These are phyloP conservation scores for Napeogenes inachia DNA, from an alignment of 2,888 invertebrate species.

Conservation along the genomic window DNA sequence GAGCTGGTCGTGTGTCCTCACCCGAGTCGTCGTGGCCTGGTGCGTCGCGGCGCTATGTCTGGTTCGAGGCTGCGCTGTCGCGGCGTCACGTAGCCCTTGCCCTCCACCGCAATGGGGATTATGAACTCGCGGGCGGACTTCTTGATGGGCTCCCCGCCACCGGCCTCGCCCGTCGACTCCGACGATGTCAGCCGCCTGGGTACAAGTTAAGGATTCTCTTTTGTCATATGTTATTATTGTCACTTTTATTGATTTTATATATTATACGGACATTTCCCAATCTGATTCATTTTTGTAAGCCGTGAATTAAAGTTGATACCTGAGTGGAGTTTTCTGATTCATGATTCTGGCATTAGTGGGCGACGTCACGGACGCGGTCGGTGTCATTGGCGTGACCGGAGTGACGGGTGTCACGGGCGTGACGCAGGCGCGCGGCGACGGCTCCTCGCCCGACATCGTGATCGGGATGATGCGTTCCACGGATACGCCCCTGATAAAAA, in stretches of 20 bases:
- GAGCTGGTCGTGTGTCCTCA: conserved; percentile 41
- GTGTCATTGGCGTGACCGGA: conserved; percentile 29
- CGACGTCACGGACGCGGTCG: conserved; percentile 32
- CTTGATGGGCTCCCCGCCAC: conserved; percentile 83
- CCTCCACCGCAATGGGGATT: conserved; percentile 95
- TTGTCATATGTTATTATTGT: background rate
- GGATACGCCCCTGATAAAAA: conserved; percentile 58
- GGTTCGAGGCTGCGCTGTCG: conserved; percentile 85
- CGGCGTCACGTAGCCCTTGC: conserved; percentile 90
- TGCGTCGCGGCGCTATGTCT: conserved; percentile 68
- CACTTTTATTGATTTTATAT: background rate
- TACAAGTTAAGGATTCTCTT: background rate
- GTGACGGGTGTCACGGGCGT: conserved; percentile 33
- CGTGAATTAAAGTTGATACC: conserved; percentile 33
- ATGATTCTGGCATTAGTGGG: conserved; percentile 32
- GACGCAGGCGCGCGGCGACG: conserved; percentile 21
- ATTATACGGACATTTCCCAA: background rate
- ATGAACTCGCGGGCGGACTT: conserved; percentile 94
- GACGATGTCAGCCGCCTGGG: conserved; percentile 73
- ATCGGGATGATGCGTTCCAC: conserved; percentile 75
- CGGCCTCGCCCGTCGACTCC: conserved; percentile 80
- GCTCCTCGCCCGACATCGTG: conserved; percentile 53
- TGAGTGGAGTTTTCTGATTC: conserved; percentile 38
- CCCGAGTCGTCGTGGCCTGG: conserved; percentile 81
- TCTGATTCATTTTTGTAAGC: too few relatives aligned